Evolutionary conservation across 2,113 vertebrate species (phyloP), one percentile per base, ranked within the genome.

Genomic region (Phainopepla nitens): DNA sequence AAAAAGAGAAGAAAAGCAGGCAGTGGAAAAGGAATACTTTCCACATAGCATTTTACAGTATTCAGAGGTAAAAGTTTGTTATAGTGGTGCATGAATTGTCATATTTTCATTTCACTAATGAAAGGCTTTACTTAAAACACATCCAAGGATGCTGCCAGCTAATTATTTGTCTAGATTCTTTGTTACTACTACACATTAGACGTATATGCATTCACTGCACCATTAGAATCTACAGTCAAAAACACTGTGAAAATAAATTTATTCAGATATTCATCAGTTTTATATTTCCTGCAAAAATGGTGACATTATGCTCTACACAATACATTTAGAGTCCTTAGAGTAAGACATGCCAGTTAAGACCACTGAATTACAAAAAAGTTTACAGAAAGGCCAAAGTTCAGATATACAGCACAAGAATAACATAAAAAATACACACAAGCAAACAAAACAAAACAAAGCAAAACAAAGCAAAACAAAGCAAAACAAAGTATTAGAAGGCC

Each of bases 351-450:
- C 16, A 44, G 14, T 70, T 29, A 66, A 91, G 56, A 81, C 8
- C 19, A 65, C 11, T 92, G 83, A 69, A 65, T 78, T 64, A 61
- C 25, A 25, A 85, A 16, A 76, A 71, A 88, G 39, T 4, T 14
- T 73, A 69, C 44, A 61, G 73, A 77, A 94, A 89, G 23, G 17
- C 18, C 4, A 25, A 68, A 66, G 42, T 54, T 80, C 33, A 60
- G 13, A 47, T 62, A 39, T 45, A 6, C 17, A 62, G 64, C 0
- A 0, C 21, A 50, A 39, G 24, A 9, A 41, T 60, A 64, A 69
- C 17, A 53, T 21, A 1, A 50, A 22, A 65, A 68, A 16, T 7
- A 4, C 12, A n/a, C 11, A 36, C 4, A 68, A 29, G 15, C 17
- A 61, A 71, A 29, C 2, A 45, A 29, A 91, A 28, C 2, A 45